Percentiles rank a stretch among this genome's conserved stretches.
phyloP scores from a whole-genome alignment of 2,888 invertebrate species.

The Dastarcus helophoroides region DNA sequence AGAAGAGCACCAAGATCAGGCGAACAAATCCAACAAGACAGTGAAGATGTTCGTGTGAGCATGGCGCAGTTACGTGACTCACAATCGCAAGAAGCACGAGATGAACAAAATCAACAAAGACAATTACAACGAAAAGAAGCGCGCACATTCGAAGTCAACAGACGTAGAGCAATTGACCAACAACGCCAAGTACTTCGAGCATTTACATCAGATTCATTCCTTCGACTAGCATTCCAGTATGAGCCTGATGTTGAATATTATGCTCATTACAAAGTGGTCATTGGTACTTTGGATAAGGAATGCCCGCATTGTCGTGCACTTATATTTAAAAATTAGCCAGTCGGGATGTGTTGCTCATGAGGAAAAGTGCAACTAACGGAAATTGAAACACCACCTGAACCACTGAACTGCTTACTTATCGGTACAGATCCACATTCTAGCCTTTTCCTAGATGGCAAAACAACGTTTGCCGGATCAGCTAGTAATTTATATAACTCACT shows the following conservation, averaged over 20 bases:
- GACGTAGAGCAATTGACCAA: conserved; percentile 10
- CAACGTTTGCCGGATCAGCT: no score
- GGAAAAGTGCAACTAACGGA: conserved; percentile 16
- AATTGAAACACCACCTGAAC: conserved; percentile 14
- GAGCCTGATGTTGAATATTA: conserved; percentile 22
- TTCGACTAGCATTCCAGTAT: no score
- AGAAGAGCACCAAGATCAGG: conserved; percentile 4
- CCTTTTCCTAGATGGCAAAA: no score
- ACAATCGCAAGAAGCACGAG: conserved; percentile 3
- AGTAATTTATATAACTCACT: no score
- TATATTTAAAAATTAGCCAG: conserved; percentile 19
- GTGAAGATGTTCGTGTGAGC: conserved; percentile 1
- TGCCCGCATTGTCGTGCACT: conserved; percentile 16
- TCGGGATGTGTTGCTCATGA: conserved; percentile 17
- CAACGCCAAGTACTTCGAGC: conserved; percentile 16
- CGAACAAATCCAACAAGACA: conserved; percentile 4
- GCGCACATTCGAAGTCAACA: conserved; percentile 3
- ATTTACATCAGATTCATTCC: conserved; percentile 18
- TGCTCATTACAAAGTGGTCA: conserved; percentile 19
- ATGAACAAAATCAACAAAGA: conserved; percentile 3
- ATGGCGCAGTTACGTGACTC: conserved; percentile 3
- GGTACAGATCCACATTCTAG: conserved; percentile 16
- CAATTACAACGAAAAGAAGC: conserved; percentile 2
- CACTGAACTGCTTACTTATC: conserved; percentile 7
- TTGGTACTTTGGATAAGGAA: conserved; percentile 17